Base-by-base conservation (phyloP, 2,113 vertebrate genomes). In the Neodontobutis hainanensis region DNA sequence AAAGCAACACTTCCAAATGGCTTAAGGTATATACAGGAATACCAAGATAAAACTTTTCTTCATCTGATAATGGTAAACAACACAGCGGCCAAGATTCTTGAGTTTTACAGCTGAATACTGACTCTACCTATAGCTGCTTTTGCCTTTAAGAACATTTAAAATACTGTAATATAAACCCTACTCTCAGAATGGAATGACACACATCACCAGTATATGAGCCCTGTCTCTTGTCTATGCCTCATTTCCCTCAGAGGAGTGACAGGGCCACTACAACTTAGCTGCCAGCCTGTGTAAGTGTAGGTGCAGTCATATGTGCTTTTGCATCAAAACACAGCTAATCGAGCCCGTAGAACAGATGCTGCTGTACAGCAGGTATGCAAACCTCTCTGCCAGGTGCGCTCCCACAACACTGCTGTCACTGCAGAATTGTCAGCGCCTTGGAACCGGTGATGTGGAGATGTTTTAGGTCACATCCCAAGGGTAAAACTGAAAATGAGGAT, bases 371-470 rank as follows among this genome's bases (percentile, higher is more conserved):
- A 71, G 74, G 79, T 85, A 78, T 12, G 65, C 63, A 60, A 35
- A 64, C 53, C 59, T 34, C 57, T 75, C 2, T 3, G 12, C 87
- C 86, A 89, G 86, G 85, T 87, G 85, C 64, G 71, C 49, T 69
- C 51, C 38, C 16, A 3, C 71, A 62, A 52, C 73, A 61, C 72
- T 85, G 84, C 83, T 84, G 69, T 84, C 70, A 65, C 80, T 75
- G 83, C 84, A 85, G 19, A 85, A 81, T 43, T 68, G 51, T 70
- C 72, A 51, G 52, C 6, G 10, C 63, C 46, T 62, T 47, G 68
- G 70, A 81, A 72, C 68, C 62, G 47, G 43, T 65, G 78, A 66
- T 81, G 76, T 70, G 66, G 61, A 63, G 77, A 84, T 73, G 70
- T 86, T 80, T 81, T 76, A 71, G 83, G 82, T 87, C 78, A 73